These are phyloP conservation scores for Sylvilagus floridanus DNA, from an alignment of 2,797 vertebrate genomes.

Conservation along the genomic window DNA sequence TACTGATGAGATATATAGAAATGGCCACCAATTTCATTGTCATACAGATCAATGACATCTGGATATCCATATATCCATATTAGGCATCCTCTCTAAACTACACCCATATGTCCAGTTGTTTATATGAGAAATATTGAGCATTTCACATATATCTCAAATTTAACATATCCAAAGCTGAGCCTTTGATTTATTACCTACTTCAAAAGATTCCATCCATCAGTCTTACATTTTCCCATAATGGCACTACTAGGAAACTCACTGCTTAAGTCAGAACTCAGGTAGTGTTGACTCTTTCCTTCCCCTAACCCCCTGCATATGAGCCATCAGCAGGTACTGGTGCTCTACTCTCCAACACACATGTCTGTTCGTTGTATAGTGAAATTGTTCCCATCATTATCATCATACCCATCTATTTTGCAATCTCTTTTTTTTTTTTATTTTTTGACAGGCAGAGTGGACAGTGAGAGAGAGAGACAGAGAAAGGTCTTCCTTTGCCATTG, in stretches of 20 bases:
- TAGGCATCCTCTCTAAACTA: neutral
- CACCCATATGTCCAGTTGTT: neutral
- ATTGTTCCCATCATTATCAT: no score
- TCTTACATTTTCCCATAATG: neutral
- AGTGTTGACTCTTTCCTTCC: neutral
- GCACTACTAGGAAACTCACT: neutral
- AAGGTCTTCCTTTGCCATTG: no score
- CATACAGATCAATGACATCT: neutral
- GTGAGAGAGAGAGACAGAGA: no score
- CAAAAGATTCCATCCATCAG: neutral
- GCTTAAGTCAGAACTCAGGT: neutral
- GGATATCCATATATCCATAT: neutral
- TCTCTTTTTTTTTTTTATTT: neutral
- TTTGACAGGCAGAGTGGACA: no score
- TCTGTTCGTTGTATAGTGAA: neutral
- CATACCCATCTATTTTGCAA: neutral
- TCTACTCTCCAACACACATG: neutral
- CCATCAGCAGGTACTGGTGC: neutral
- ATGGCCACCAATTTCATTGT: neutral
- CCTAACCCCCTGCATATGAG: neutral
- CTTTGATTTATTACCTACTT: neutral
- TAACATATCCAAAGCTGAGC: neutral
- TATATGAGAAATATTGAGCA: neutral
- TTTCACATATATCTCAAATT: neutral
- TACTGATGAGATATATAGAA: neutral